A percentile compares a stretch with the other conserved stretches of the same genome.
These are phyloP conservation scores for Elegia similella DNA, from an alignment of 2,888 invertebrate species.

Conservation along the genomic window DNA sequence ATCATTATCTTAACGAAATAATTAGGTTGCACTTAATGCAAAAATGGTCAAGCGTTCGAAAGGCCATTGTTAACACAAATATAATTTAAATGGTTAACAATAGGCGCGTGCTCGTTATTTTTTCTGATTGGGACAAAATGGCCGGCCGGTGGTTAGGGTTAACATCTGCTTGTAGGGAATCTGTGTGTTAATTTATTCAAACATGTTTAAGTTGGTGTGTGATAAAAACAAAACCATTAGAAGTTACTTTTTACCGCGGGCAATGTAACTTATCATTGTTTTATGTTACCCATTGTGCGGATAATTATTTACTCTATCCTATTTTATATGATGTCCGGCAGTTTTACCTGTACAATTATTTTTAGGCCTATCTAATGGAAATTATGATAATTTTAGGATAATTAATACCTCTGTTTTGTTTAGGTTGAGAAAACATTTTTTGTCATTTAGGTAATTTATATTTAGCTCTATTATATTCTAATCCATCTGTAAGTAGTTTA, in stretches of 20 bases:
- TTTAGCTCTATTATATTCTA: no score
- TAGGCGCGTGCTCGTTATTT: conserved; percentile 56
- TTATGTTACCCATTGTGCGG: no score
- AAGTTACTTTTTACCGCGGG: neutral
- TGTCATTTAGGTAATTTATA: no score
- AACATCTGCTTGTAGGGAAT: conserved; percentile 40
- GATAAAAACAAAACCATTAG: neutral
- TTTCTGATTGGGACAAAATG: conserved; percentile 51
- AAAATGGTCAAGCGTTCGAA: conserved; percentile 58
- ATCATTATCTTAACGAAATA: conserved; percentile 72
- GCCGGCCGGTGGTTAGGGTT: conserved; percentile 43
- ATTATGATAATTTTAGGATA: no score
- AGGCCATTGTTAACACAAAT: conserved; percentile 53
- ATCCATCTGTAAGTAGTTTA: no score
- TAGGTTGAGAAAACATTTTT: no score
- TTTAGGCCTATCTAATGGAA: no score
- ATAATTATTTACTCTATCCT: no score
- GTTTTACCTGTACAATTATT: no score
- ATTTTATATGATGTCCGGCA: no score
- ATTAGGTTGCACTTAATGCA: conserved; percentile 58
- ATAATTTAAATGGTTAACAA: conserved; percentile 59
- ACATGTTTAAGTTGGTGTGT: conserved; percentile 19
- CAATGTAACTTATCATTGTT: no score
- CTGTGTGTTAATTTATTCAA: conserved; percentile 27
- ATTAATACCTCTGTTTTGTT: no score